phyloP scores from a whole-genome alignment of 2,113 vertebrate genomes.

The Eretmochelys imbricata region DNA sequence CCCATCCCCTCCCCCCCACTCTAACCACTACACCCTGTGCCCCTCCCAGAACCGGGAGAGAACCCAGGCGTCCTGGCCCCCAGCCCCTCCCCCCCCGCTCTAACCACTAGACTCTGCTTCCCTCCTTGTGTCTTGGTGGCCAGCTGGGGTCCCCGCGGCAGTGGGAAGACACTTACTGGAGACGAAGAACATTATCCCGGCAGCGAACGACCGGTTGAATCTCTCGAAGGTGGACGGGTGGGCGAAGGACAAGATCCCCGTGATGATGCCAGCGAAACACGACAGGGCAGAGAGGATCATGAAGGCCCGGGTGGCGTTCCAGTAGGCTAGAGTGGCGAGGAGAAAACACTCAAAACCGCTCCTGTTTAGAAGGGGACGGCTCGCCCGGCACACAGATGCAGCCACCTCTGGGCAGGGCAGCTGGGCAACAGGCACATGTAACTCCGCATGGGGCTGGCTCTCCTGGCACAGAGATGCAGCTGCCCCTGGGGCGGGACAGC shows the following conservation, averaged over 20 bases:
- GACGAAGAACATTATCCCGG: conserved; percentile 90
- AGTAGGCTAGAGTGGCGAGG: conserved; percentile 80
- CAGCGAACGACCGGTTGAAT: conserved; percentile 88
- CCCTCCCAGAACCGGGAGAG: no score
- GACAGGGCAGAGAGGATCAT: conserved; percentile 92
- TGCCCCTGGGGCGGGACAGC: background rate
- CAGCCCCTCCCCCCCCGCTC: background rate
- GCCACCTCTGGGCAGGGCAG: background rate
- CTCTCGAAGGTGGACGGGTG: conserved; percentile 87
- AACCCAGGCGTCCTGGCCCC: background rate
- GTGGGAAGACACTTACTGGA: conserved; percentile 83
- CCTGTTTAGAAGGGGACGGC: background rate
- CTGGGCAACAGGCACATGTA: background rate
- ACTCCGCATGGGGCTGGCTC: background rate
- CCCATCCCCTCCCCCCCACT: no score
- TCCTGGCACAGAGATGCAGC: background rate
- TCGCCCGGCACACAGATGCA: background rate
- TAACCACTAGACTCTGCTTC: background rate
- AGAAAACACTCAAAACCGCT: background rate
- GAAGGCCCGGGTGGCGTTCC: conserved; percentile 92
- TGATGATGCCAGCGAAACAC: conserved; percentile 87
- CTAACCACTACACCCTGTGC: no score
- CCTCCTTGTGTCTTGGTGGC: background rate
- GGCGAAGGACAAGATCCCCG: conserved; percentile 88
- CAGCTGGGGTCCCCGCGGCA: background rate